These are phyloP conservation scores for Chrysina gloriosa DNA, from an alignment of 2,888 invertebrate genomes.

Conservation along the genomic window DNA sequence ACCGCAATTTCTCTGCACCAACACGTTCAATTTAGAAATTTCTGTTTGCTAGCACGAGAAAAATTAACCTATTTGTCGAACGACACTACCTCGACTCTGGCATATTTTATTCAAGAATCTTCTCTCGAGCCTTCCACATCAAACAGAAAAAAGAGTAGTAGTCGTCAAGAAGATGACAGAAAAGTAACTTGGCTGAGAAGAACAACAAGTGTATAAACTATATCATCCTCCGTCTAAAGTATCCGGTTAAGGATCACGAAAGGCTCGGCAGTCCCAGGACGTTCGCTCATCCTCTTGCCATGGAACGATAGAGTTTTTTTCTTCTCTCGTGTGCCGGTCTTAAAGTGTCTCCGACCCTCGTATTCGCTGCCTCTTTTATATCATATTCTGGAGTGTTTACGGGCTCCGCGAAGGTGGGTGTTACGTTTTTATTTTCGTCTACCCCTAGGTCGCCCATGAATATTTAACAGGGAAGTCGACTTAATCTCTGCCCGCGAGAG, in stretches of 20 bases:
- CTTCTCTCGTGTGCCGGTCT: slow-evolving; percentile 9
- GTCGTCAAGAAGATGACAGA: neutral
- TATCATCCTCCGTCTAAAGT: slow-evolving; percentile 10
- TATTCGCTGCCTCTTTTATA: slow-evolving; percentile 52
- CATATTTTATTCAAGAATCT: slow-evolving; percentile 30
- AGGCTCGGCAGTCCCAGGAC: slow-evolving; percentile 7
- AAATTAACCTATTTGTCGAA: slow-evolving; percentile 29
- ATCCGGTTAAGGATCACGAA: neutral
- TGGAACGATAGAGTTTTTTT: slow-evolving; percentile 23
- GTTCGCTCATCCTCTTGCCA: slow-evolving; percentile 26
- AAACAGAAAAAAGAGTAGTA: neutral
- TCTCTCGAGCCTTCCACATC: neutral
- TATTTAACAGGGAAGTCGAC: slow-evolving; percentile 70
- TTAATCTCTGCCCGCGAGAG: slow-evolving; percentile 64
- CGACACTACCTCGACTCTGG: slow-evolving; percentile 6
- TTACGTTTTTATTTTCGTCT: slow-evolving; percentile 68
- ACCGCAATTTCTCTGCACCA: slow-evolving; percentile 28
- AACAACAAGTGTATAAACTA: slow-evolving; percentile 33
- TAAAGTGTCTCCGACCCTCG: slow-evolving; percentile 50
- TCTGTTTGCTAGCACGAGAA: slow-evolving; percentile 8
- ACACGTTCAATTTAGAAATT: slow-evolving; percentile 35
- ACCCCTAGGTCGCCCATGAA: slow-evolving; percentile 68
- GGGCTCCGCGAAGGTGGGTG: slow-evolving; percentile 60
- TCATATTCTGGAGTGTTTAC: slow-evolving; percentile 65
- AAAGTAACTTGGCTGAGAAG: neutral